These are phyloP conservation scores for Platycheirus rosarum DNA, from an alignment of 2,888 invertebrate species.

Conservation along the genomic window DNA sequence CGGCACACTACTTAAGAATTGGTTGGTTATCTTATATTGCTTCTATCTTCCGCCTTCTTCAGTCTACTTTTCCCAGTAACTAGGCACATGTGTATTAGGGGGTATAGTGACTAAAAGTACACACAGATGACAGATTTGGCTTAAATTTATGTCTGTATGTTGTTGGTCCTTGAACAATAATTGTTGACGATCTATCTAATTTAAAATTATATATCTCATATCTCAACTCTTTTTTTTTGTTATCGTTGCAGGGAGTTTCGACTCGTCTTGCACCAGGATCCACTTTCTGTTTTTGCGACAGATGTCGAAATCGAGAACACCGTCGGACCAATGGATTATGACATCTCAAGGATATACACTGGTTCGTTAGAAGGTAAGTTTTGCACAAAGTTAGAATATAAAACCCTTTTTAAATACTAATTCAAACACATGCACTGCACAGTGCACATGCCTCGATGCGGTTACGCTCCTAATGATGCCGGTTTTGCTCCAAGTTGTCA, in stretches of 20 bases:
- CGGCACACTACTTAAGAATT: too few relatives aligned
- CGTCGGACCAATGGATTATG: constrained; percentile 87
- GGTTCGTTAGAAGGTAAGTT: constrained; percentile 90
- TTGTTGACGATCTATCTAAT: constrained; percentile 52
- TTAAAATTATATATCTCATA: constrained; percentile 43
- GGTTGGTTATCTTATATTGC: too few relatives aligned
- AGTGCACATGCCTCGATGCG: constrained; percentile 50
- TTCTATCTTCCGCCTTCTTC: too few relatives aligned
- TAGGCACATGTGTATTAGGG: too few relatives aligned
- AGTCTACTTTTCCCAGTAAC: too few relatives aligned
- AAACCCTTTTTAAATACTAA: not conserved
- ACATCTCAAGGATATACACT: constrained; percentile 88
- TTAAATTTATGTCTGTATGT: not conserved
- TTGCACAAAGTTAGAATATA: constrained; percentile 13
- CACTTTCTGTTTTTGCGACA: constrained; percentile 88
- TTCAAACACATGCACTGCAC: not conserved
- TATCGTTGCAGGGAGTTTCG: constrained; percentile 88
- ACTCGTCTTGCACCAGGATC: constrained; percentile 88
- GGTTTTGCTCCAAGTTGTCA: constrained; percentile 51
- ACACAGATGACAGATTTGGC: not conserved
- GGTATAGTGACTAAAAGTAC: too few relatives aligned
- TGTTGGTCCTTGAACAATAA: constrained; percentile 35
- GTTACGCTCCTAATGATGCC: constrained; percentile 63
- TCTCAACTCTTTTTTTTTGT: constrained; percentile 8
- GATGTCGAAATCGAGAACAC: constrained; percentile 90